These are phyloP conservation scores for Trisateles emortualis DNA, from an alignment of 2,888 invertebrate species.

Conservation along the genomic window DNA sequence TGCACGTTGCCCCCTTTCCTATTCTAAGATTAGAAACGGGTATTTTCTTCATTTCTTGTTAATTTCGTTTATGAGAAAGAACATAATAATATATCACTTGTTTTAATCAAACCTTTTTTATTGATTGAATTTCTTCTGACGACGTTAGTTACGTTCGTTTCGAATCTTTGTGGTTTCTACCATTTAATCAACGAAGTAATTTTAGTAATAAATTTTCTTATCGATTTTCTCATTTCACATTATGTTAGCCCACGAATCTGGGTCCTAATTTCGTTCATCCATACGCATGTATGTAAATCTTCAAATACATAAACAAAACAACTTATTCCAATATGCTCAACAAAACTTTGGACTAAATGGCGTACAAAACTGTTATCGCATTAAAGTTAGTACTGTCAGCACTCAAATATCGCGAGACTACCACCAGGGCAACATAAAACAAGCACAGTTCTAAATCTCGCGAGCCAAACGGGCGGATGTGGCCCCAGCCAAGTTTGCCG, in stretches of 20 bases:
- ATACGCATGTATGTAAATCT: no score
- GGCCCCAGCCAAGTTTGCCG: slow-evolving; percentile 69
- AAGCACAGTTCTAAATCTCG: slow-evolving; percentile 65
- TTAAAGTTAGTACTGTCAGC: slow-evolving; percentile 39
- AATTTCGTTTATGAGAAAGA: slow-evolving; percentile 55
- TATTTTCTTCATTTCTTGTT: slow-evolving; percentile 63
- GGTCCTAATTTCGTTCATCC: no score
- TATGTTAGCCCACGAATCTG: no score
- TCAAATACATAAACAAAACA: background rate
- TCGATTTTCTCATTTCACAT: no score
- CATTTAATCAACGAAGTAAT: no score
- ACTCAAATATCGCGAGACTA: slow-evolving; percentile 44
- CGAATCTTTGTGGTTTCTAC: no score
- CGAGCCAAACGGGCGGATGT: slow-evolving; percentile 61
- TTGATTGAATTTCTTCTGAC: slow-evolving; percentile 20
- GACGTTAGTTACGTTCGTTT: no score
- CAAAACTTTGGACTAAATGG: background rate
- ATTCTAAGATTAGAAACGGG: slow-evolving; percentile 78
- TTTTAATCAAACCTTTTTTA: slow-evolving; percentile 23
- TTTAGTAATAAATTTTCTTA: no score
- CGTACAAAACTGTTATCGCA: slow-evolving; percentile 29
- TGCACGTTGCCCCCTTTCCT: slow-evolving; percentile 73
- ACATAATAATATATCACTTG: slow-evolving; percentile 35
- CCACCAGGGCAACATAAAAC: slow-evolving; percentile 47
- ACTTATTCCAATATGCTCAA: background rate